Evolutionary conservation across 2,888 invertebrate genomes (phyloP).

Genomic region (Andrena praecox): DNA sequence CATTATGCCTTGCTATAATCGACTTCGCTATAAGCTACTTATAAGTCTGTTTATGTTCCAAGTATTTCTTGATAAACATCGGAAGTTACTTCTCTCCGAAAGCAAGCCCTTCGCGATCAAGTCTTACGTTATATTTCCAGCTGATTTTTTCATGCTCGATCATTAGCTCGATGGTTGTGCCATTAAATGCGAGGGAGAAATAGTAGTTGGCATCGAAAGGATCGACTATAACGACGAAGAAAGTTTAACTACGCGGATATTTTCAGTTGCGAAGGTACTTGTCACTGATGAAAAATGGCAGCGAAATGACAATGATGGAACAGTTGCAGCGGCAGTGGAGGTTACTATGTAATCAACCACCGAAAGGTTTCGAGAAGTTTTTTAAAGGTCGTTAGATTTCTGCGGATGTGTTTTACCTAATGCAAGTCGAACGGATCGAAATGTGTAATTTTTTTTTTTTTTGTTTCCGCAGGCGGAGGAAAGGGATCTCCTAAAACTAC

Average conservation of each 20-base stretch:
- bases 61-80: background rate
- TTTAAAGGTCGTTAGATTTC: slow-evolving; percentile 87
- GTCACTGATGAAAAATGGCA: slow-evolving; percentile 80
- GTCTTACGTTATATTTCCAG: too few species aligned
- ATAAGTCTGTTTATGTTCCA: background rate
- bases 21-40: background rate
- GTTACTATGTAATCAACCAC: slow-evolving; percentile 91
- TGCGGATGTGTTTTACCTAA: background rate
- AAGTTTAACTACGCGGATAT: background rate
- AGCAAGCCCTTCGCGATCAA: too few species aligned
- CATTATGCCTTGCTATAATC: background rate
- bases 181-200: too few species aligned
- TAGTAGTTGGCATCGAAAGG: background rate
- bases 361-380: slow-evolving; percentile 97
- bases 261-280: slow-evolving; percentile 83
- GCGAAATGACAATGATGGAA: slow-evolving; percentile 87
- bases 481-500: slow-evolving; percentile 43
- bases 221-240: background rate
- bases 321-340: slow-evolving; percentile 88
- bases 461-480: slow-evolving; percentile 21
- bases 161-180: too few species aligned
- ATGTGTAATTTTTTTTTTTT: background rate
- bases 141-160: too few species aligned
- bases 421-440: background rate
- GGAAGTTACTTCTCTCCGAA: too few species aligned